Base-by-base conservation (phyloP, 1,140 invertebrate species). In the Akabosia matsudoensis region DNA sequence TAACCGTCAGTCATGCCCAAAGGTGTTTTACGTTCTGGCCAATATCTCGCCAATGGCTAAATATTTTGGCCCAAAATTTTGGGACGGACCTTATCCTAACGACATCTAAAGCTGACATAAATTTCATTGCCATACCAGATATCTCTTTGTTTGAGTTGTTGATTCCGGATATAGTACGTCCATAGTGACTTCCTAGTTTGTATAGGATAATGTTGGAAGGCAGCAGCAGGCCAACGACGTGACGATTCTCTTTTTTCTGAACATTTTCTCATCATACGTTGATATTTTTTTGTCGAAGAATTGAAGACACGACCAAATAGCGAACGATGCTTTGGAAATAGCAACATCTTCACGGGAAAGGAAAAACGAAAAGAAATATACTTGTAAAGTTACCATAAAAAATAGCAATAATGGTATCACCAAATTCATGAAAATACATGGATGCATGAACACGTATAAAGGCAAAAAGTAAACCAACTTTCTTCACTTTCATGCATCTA, bases 401-500 rank as follows among this genome's bases (percentile, higher is more conserved):
- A 67, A 67, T 31, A 67, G 61, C 61, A 30, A 67, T 67, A 67
- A 67, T 67, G 31, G 31, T 67, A 67, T 67, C 61, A 67, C 61
- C 61, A 67, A 24, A 67, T 67, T 30, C 61, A 67, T 31, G 61
- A 67, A 67, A 30, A 13, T 67, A 67, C 28, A 67, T 67, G 28
- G 26, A 67, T 22, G 31, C 28, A 67, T 67, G 61, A 67, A 67
- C 3, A 28, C 24, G n/a, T 13, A 67, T 13, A 31, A 31, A 67
- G 26, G 61, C 28, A 67, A 30, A 67, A 67, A 67, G 30, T 7
- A 67, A 31, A 67, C 24, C 61, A 67, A 67, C 61, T 67, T 30
- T 67, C 61, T 28, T 4, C n/a, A 3, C 28, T 67, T 61, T 61
- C 54, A 7, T 30, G 13, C 61, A 3, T 30, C 3, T 67, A 56